phyloP scores from a whole-genome alignment of 2,113 vertebrate genomes.

The Cacatua alba region DNA sequence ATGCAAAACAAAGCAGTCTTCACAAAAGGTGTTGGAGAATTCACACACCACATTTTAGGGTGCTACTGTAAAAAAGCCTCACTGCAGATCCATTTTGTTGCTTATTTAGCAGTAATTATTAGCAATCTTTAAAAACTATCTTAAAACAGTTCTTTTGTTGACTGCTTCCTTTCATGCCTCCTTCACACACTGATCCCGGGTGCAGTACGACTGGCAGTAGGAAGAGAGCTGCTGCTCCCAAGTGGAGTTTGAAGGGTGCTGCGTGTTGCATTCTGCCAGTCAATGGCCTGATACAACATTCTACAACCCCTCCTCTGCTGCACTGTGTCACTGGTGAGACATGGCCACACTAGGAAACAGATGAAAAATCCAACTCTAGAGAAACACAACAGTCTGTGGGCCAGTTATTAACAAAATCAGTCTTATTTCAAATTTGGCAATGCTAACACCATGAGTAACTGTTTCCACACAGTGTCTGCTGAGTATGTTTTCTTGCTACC shows the following conservation, averaged over 20 bases:
- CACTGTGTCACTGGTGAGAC: neutral
- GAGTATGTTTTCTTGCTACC: neutral
- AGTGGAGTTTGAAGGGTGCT: neutral
- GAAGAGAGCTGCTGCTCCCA: slow-evolving; percentile 58
- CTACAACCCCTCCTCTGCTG: neutral
- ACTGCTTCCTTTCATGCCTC: neutral
- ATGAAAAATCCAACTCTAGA: neutral
- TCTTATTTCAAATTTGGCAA: neutral
- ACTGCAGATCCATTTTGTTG: neutral
- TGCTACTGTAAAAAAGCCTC: neutral
- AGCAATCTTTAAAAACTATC: neutral
- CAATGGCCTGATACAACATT: neutral
- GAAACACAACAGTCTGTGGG: neutral
- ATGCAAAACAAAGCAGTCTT: neutral
- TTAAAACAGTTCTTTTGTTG: neutral
- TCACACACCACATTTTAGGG: neutral
- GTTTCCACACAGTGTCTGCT: neutral
- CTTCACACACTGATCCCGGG: neutral
- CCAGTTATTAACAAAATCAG: neutral
- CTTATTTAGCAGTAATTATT: neutral
- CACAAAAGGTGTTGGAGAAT: neutral
- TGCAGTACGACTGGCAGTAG: neutral
- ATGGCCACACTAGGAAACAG: neutral
- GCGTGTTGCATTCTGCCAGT: neutral
- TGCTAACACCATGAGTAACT: neutral